Percentiles rank a stretch among this genome's conserved stretches.
These are phyloP conservation scores for Desoria tigrina DNA, from an alignment of 2,888 invertebrate genomes.

Conservation along the genomic window DNA sequence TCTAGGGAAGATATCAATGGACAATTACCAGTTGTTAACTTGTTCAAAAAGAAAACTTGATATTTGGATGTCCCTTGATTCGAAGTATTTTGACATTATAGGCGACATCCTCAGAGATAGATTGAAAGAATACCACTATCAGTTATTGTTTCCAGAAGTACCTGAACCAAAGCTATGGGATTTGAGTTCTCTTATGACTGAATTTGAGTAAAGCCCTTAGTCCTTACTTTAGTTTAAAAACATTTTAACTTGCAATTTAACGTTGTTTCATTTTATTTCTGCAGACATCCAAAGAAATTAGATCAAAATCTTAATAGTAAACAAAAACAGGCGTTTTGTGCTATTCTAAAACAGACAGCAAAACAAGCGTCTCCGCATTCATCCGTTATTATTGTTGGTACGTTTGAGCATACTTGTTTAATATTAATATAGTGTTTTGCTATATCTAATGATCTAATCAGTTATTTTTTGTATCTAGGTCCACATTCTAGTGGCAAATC, in stretches of 20 bases:
- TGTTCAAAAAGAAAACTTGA: conserved; percentile 35
- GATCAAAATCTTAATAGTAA: background rate
- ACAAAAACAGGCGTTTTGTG: conserved; percentile 9
- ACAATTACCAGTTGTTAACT: conserved; percentile 34
- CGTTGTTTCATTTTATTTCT: no score
- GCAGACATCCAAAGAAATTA: no score
- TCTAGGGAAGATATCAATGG: conserved; percentile 26
- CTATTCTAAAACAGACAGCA: no score
- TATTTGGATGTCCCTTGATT: conserved; percentile 45
- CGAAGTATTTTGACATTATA: conserved; percentile 28
- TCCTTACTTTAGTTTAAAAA: no score
- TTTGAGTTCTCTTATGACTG: conserved; percentile 24
- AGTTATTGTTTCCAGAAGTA: conserved; percentile 45
- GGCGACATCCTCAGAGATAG: conserved; percentile 28
- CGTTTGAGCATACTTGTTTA: no score
- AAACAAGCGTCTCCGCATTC: no score
- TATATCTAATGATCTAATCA: no score
- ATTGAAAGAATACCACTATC: conserved; percentile 36
- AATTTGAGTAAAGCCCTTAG: conserved; percentile 16
- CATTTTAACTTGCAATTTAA: no score
- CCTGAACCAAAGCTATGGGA: conserved; percentile 19
- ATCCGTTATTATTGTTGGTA: no score
- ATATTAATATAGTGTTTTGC: no score
- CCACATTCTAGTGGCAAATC: conserved; percentile 88
- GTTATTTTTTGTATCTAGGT: no score